Percentiles rank a stretch among this genome's conserved stretches.
Evolutionary conservation across 2,797 vertebrate genomes (phyloP).

Genomic region (Pangasius mekongensis): DNA sequence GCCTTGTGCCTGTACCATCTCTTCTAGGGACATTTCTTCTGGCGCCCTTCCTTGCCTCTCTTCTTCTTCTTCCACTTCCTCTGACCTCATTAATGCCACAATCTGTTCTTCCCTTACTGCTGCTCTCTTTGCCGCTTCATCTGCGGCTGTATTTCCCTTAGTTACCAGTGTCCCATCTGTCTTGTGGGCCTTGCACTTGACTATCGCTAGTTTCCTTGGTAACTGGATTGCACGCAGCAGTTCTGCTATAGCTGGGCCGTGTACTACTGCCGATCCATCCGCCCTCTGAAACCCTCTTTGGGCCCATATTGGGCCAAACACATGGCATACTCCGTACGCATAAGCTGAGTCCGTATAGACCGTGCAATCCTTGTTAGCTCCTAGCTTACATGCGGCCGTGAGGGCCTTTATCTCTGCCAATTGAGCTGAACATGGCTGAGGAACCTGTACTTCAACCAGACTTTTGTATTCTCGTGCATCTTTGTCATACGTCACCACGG

Average conservation of each 20-base stretch:
- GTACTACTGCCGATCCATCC: not conserved
- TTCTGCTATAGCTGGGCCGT: not conserved
- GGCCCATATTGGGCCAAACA: not conserved
- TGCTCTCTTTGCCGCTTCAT: too few relatives aligned
- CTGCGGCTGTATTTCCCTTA: too few relatives aligned
- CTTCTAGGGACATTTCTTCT: too few relatives aligned
- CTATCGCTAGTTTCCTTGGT: accelerated
- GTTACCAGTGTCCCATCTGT: not conserved
- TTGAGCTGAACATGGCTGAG: not conserved
- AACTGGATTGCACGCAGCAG: not conserved
- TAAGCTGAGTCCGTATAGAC: not conserved
- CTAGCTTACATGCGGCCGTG: too few relatives aligned
- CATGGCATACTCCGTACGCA: not conserved
- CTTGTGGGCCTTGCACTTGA: too few relatives aligned
- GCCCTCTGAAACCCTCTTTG: not conserved
- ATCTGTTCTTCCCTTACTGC: too few relatives aligned
- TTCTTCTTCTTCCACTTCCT: too few relatives aligned
- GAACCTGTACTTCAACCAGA: not conserved
- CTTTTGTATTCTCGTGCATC: too few relatives aligned
- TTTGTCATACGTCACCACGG: not conserved
- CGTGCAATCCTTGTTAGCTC: not conserved
- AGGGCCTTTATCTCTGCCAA: too few relatives aligned
- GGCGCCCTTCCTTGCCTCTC: too few relatives aligned
- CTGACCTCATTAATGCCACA: not conserved
- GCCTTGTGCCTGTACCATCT: too few relatives aligned